A percentile compares a stretch with the other conserved stretches of the same genome.
Conservation (phyloP, 2,797 vertebrate genomes). For the Cynopterus sphinx region DNA sequence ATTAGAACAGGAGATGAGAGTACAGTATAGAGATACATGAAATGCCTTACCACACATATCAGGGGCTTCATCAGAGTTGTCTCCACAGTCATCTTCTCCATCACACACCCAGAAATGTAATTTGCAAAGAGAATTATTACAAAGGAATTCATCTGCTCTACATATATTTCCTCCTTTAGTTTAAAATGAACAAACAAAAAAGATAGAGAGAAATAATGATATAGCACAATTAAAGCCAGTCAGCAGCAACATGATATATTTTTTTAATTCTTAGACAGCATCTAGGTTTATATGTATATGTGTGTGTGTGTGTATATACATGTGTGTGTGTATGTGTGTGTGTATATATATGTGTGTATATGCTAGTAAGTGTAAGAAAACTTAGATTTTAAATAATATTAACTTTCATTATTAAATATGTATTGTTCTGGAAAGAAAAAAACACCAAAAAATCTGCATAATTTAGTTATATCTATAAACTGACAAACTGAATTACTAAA, state of each 20-base stretch:
- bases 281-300: too few species aligned
- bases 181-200: conserved; percentile 13
- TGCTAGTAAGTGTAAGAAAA: not conserved
- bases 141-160: conserved; percentile 95
- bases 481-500: not conserved
- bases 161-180: conserved; percentile 94
- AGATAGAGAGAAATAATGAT: not conserved
- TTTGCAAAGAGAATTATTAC: conserved; percentile 99
- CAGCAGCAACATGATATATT: not conserved
- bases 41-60: conserved; percentile 94
- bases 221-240: not conserved
- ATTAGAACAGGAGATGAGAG: not conserved
- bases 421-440: not conserved
- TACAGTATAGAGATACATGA: rapidly evolving
- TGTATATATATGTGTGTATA: not conserved
- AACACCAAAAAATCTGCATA: not conserved
- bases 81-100: conserved; percentile 98
- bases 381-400: not conserved
- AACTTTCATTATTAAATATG: conserved; percentile 24
- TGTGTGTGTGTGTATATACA: too few species aligned
- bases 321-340: too few species aligned
- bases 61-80: conserved; percentile 96
- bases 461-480: conserved; percentile 1
- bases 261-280: not conserved
- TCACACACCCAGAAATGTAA: conserved; percentile 97